These are phyloP conservation scores for Australoheros facetus DNA, from an alignment of 2,797 vertebrate species.

Conservation along the genomic window DNA sequence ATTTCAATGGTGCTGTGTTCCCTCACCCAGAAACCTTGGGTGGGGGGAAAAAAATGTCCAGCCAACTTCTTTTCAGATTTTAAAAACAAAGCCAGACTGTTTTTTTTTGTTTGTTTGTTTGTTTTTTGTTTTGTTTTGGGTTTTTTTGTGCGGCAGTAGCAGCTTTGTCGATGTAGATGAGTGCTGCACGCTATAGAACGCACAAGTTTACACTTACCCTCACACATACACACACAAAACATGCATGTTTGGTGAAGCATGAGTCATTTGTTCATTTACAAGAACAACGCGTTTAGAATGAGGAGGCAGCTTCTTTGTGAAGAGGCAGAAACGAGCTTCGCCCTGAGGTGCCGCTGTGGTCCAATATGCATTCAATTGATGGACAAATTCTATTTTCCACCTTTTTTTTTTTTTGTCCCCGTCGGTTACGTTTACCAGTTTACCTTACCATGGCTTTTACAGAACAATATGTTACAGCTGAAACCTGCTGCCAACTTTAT, in stretches of 20 bases:
- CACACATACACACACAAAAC: conserved; percentile 25
- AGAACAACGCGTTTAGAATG: conserved; percentile 22
- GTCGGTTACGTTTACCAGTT: conserved; percentile 27
- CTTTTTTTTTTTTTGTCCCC: conserved; percentile 1
- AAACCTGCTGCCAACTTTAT: conserved; percentile 60
- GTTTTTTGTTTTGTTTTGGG: too few relatives aligned
- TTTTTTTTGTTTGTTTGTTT: not conserved
- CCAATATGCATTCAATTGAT: conserved; percentile 31
- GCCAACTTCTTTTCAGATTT: not conserved
- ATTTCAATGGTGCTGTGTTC: conserved; percentile 48
- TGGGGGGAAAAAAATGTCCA: not conserved
- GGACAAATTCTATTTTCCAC: conserved; percentile 17
- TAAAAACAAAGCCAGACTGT: not conserved
- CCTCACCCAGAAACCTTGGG: not conserved
- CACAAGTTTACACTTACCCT: not conserved
- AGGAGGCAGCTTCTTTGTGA: conserved; percentile 7
- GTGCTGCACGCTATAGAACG: not conserved
- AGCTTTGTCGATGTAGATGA: not conserved
- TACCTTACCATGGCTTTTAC: conserved; percentile 32
- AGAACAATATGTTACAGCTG: conserved; percentile 17
- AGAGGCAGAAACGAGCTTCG: conserved; percentile 12
- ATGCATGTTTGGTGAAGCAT: conserved; percentile 32
- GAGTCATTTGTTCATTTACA: conserved; percentile 15
- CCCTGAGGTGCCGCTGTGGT: conserved; percentile 34
- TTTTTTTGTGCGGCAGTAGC: not conserved